Percentiles rank a stretch among this genome's conserved stretches.
These are phyloP conservation scores for Girardia tigrina DNA, from an alignment of 2,888 invertebrate species.

Conservation along the genomic window DNA sequence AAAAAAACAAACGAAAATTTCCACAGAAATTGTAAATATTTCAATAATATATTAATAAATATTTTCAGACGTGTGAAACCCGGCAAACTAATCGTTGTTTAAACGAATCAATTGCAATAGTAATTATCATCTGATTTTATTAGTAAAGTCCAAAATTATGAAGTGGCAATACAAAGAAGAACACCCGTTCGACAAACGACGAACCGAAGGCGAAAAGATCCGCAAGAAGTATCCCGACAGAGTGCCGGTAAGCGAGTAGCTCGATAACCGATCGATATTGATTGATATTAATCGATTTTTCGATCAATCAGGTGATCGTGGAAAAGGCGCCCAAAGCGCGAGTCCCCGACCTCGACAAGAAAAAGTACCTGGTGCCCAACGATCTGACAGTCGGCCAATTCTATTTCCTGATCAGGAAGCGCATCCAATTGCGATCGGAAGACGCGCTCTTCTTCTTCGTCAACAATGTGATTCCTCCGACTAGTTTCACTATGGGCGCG, in stretches of 20 bases:
- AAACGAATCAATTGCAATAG: background rate
- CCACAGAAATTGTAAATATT: no score
- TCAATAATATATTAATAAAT: no score
- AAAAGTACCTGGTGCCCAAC: constrained; percentile 85
- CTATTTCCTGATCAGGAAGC: constrained; percentile 83
- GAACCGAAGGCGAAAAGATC: constrained; percentile 21
- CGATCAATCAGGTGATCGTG: constrained; percentile 66
- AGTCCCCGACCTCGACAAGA: constrained; percentile 85
- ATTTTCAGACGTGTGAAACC: no score
- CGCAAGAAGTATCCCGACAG: constrained; percentile 15
- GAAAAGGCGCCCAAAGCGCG: constrained; percentile 88
- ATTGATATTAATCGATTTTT: constrained; percentile 6
- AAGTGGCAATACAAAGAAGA: constrained; percentile 26
- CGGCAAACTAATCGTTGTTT: no score
- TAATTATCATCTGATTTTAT: background rate
- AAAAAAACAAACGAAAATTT: no score
- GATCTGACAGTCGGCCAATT: constrained; percentile 91
- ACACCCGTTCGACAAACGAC: background rate
- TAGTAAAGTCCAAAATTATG: constrained; percentile 21
- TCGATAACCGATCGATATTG: no score
- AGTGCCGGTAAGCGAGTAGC: constrained; percentile 27
- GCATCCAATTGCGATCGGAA: constrained; percentile 82
- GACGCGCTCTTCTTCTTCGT: constrained; percentile 94
- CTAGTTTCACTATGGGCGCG: constrained; percentile 85
- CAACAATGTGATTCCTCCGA: constrained; percentile 85